A percentile compares a stretch with the other conserved stretches of the same genome.
Conservation (phyloP, 2,113 vertebrate genomes). For the Nothocercus nigrocapillus region DNA sequence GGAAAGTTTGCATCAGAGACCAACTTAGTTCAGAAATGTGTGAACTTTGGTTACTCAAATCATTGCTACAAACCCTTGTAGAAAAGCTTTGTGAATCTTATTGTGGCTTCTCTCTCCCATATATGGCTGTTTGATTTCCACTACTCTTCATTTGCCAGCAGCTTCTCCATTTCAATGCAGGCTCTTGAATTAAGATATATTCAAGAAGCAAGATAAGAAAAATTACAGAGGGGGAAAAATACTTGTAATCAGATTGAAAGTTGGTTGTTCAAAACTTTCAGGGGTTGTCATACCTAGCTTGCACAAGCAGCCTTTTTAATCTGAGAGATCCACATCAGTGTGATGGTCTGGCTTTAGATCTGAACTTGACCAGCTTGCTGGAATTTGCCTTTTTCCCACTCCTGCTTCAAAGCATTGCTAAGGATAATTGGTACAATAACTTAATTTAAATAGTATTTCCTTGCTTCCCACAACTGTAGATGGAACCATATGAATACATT, state of each 20-base stretch:
- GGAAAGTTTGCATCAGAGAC: not conserved
- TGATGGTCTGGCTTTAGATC: not conserved
- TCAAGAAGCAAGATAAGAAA: not conserved
- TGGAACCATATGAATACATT: not conserved
- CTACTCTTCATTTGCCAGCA: not conserved
- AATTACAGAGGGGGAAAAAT: not conserved
- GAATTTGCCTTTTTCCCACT: not conserved
- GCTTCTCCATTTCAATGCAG: not conserved
- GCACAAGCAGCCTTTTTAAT: not conserved
- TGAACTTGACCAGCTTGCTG: not conserved
- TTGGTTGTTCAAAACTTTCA: not conserved
- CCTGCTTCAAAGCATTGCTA: not conserved
- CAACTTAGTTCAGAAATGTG: not conserved
- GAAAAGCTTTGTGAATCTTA: slow-evolving; percentile 1
- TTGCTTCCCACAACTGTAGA: not conserved
- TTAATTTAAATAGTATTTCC: slow-evolving; percentile 2
- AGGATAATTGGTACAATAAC: not conserved
- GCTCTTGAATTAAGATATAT: not conserved
- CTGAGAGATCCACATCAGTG: not conserved
- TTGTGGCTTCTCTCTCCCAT: not conserved
- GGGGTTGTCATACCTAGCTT: not conserved
- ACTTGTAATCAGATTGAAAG: not conserved
- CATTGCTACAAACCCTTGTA: not conserved
- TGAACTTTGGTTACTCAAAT: not conserved
- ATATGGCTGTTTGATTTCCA: not conserved